Percentiles rank a stretch among this genome's conserved stretches.
phyloP scores from a whole-genome alignment of 2,113 vertebrate species.

The Mormyrus iriodes region DNA sequence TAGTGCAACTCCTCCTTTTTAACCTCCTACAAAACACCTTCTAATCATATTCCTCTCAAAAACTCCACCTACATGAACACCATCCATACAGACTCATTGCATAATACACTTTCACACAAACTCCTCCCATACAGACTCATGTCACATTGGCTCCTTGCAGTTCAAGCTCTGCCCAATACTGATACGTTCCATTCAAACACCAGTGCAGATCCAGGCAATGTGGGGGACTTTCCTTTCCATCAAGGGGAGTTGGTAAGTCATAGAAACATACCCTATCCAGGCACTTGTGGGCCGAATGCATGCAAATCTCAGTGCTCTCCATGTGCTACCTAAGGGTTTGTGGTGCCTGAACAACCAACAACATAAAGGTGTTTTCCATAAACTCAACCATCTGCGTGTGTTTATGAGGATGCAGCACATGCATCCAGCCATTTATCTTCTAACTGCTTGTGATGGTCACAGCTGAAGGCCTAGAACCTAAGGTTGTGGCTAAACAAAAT shows the following conservation, averaged over 20 bases:
- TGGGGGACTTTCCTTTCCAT: neutral
- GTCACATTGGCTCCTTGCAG: neutral
- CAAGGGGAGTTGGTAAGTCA: neutral
- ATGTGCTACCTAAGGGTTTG: neutral
- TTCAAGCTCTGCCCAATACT: neutral
- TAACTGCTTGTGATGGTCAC: too few relatives aligned
- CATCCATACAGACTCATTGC: neutral
- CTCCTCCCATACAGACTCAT: neutral
- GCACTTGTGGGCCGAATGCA: neutral
- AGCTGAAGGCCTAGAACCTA: neutral
- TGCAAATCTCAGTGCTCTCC: neutral
- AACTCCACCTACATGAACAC: neutral
- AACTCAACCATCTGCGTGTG: neutral
- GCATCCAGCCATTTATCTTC: too few relatives aligned
- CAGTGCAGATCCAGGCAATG: neutral
- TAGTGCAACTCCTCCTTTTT: neutral
- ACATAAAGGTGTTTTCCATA: neutral
- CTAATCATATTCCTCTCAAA: neutral
- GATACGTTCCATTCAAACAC: neutral
- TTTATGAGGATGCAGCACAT: neutral
- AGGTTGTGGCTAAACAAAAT: neutral
- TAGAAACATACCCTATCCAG: neutral
- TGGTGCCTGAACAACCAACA: neutral
- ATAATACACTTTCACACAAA: neutral
- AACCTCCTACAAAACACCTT: neutral